Evolutionary conservation across 64 coral and sea anemone species (phyloP).

Genomic region (Actinia tenebrosa): DNA sequence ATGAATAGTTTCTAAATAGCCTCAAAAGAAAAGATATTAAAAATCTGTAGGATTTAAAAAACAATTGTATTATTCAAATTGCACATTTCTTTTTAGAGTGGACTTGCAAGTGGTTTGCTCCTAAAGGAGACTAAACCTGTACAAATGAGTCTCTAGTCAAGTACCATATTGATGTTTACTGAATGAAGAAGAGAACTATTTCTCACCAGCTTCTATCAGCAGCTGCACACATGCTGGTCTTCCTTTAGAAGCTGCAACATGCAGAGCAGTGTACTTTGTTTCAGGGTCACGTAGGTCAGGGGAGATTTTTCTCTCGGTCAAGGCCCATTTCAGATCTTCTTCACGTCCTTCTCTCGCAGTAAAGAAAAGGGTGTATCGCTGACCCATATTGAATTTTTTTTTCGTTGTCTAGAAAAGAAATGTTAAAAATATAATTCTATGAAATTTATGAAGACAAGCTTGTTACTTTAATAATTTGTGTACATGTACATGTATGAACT

Average conservation of each 20-base stretch:
- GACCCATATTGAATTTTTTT: conserved; percentile 53
- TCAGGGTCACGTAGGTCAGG: conserved; percentile 88
- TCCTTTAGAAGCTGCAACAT: conserved; percentile 85
- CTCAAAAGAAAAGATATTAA: too few relatives aligned
- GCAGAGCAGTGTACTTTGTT: conserved; percentile 73
- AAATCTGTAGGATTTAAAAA: too few relatives aligned
- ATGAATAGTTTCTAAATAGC: too few relatives aligned
- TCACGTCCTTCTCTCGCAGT: conserved; percentile 87
- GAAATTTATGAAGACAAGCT: not conserved
- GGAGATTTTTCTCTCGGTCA: conserved; percentile 86
- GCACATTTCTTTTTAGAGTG: too few relatives aligned
- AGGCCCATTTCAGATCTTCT: conserved; percentile 89
- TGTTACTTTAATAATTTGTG: too few relatives aligned
- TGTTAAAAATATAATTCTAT: not conserved
- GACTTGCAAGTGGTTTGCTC: too few relatives aligned
- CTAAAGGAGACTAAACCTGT: too few relatives aligned
- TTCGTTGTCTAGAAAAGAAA: not conserved
- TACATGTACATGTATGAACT: too few relatives aligned
- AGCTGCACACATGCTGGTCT: conserved; percentile 72
- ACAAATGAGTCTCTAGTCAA: too few relatives aligned
- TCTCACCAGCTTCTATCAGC: conserved; percentile 82
- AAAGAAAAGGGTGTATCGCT: conserved; percentile 93
- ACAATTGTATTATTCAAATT: too few relatives aligned
- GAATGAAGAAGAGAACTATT: not conserved
- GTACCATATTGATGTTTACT: too few relatives aligned